Base-by-base conservation (phyloP, 2,797 vertebrate species). In the Heterohyrax brucei region DNA sequence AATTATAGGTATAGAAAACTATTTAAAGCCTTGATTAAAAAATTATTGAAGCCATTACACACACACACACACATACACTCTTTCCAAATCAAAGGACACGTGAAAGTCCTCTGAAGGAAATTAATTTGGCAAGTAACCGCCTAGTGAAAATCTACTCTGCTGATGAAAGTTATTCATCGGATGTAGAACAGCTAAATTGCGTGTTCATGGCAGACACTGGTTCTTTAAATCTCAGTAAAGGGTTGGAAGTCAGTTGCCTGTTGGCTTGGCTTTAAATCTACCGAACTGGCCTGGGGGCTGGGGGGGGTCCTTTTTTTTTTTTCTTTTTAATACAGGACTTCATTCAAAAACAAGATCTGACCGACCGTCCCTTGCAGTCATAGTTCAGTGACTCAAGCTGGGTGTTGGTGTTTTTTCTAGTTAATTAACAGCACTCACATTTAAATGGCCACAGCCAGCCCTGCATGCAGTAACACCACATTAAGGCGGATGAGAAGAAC, bases 371-470 rank as follows among this genome's bases (percentile, higher is more conserved):
- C 97, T 33, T 68, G 78, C 95, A 98, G 98, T 98, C 98, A 97
- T 76, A 96, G 97, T 97, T 98, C 96, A 91, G 89, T 33, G 88
- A 90, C 90, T 98, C 93, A 94, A 90, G 59, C 81, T 93, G 66
- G 22, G 72, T 96, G 87, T 96, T 98, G 97, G 96, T 98, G 93
- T 96, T 98, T 98, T 97, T 98, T 96, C 94, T 93, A 91, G 64
- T 96, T 98, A 98, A 98, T 98, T 98, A 98, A 98, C 98, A 97
- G 90, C 30, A 18, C 97, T 98, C 97, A 95, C 97, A 97, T 98
- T 98, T 98, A 98, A 97, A 98, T 97, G 92, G 97, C 97, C 95
- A 96, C 96, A 97, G 95, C 75, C 91, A 97, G 95, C 66, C 92
- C 97, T 96, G 87, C 96, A 97, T 86, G 97, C 96, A 98, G 98